These are phyloP conservation scores for Siniperca obscura DNA, from an alignment of 2,797 vertebrate species.

Conservation along the genomic window DNA sequence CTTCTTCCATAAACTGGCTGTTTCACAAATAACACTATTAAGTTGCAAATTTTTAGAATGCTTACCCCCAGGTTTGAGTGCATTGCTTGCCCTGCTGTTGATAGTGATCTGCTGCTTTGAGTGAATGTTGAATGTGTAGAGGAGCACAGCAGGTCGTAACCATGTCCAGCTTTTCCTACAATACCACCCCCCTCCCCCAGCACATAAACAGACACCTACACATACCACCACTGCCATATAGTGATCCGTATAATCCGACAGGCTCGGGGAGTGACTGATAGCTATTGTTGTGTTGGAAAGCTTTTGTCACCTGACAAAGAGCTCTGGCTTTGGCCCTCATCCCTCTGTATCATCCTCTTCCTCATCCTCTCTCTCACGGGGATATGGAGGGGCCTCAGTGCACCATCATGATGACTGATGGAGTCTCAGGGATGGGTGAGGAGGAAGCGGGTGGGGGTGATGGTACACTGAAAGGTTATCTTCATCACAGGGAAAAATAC, in stretches of 20 bases:
- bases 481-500: slow-evolving; percentile 44
- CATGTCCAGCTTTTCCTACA: slow-evolving; percentile 55
- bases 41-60: background rate
- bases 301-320: slow-evolving; percentile 84
- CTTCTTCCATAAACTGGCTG: background rate
- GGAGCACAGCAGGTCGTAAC: slow-evolving; percentile 48
- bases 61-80: background rate
- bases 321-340: slow-evolving; percentile 82
- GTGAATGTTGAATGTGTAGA: slow-evolving; percentile 38
- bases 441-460: slow-evolving; percentile 50
- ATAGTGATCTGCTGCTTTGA: slow-evolving; percentile 47
- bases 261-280: slow-evolving; percentile 82
- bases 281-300: slow-evolving; percentile 82
- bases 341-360: slow-evolving; percentile 82
- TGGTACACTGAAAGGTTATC: slow-evolving; percentile 36
- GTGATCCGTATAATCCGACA: slow-evolving; percentile 82
- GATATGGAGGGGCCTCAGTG: slow-evolving; percentile 73
- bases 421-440: slow-evolving; percentile 58
- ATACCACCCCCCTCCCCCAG: slow-evolving; percentile 10
- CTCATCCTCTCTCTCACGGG: slow-evolving; percentile 77
- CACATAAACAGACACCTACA: slow-evolving; percentile 79
- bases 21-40: background rate
- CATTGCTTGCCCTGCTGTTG: background rate
- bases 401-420: slow-evolving; percentile 78
- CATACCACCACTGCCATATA: slow-evolving; percentile 68